Evolutionary conservation across 2,888 invertebrate genomes (phyloP).

Genomic region (Oscheius sp.): DNA sequence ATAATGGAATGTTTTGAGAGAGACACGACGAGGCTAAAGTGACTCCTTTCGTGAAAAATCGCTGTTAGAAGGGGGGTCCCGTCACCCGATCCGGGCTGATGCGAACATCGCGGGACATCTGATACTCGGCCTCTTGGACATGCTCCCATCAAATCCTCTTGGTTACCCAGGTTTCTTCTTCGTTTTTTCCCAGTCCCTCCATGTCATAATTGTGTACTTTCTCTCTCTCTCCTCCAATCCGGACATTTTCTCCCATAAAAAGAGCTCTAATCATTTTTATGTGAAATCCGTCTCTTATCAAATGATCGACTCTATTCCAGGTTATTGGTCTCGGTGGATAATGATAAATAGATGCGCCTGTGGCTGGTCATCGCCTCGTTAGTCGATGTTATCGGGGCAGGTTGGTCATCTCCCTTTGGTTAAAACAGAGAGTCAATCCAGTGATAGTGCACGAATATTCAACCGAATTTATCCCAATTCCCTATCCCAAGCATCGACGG

Average conservation of each 20-base stretch:
- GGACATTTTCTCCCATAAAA: neutral
- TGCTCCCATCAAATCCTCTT: neutral
- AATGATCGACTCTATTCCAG: neutral
- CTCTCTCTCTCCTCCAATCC: neutral
- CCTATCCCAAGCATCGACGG: neutral
- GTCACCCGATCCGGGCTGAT: constrained; percentile 26
- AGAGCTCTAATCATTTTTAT: constrained; percentile 9
- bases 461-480: constrained; percentile 1
- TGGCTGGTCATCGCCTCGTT: constrained; percentile 16
- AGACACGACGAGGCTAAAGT: neutral
- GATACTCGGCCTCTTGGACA: constrained; percentile 14
- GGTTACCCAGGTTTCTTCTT: neutral
- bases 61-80: neutral
- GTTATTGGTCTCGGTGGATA: neutral
- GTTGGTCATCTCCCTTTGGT: neutral
- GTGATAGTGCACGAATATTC: constrained; percentile 7
- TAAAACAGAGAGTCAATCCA: neutral
- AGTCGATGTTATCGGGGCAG: constrained; percentile 26
- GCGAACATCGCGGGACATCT: constrained; percentile 31
- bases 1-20: too few relatives aligned
- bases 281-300: constrained; percentile 14
- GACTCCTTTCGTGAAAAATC: neutral
- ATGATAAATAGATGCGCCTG: constrained; percentile 33
- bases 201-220: neutral
- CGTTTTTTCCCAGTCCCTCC: neutral